Evolutionary conservation across 1,140 invertebrate species (phyloP).

Genomic region (fruit fly (Drosophila melanogaster)): DNA sequence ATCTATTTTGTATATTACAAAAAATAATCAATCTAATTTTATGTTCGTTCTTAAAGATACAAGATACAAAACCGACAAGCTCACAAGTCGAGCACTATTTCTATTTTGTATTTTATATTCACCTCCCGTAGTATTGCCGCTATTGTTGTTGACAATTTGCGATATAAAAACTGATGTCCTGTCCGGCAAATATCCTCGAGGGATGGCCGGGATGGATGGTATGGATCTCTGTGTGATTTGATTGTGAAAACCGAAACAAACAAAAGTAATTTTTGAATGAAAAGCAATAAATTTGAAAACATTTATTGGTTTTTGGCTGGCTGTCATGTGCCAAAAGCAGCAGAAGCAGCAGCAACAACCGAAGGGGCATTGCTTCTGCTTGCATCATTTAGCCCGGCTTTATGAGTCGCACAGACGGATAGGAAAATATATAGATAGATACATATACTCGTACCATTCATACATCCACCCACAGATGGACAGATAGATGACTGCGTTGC

Average conservation of each 20-base stretch:
- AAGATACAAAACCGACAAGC: background rate
- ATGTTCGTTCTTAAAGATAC: background rate
- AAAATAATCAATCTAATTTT: too few species aligned
- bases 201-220: slow-evolving; percentile 33
- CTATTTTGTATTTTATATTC: slow-evolving; percentile 4
- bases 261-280: slow-evolving; percentile 80
- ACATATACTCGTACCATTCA: slow-evolving; percentile 1
- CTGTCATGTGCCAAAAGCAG: slow-evolving; percentile 52
- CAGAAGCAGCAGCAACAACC: slow-evolving; percentile 23
- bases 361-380: slow-evolving; percentile 42
- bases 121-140: slow-evolving; percentile 12
- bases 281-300: slow-evolving; percentile 83
- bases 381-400: slow-evolving; percentile 67
- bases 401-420: slow-evolving; percentile 37
- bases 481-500: slow-evolving; percentile 55
- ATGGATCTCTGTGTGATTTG: slow-evolving; percentile 40
- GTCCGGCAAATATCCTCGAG: slow-evolving; percentile 45
- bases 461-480: slow-evolving; percentile 50
- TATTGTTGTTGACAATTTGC: slow-evolving; percentile 38
- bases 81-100: background rate
- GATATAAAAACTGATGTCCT: slow-evolving; percentile 56
- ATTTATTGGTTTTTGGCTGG: slow-evolving; percentile 81
- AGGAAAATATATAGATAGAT: slow-evolving; percentile 18
- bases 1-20: background rate
- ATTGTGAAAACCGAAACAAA: slow-evolving; percentile 73